Base-by-base conservation (phyloP, 2,888 invertebrate genomes). In the Clanis bilineata region DNA sequence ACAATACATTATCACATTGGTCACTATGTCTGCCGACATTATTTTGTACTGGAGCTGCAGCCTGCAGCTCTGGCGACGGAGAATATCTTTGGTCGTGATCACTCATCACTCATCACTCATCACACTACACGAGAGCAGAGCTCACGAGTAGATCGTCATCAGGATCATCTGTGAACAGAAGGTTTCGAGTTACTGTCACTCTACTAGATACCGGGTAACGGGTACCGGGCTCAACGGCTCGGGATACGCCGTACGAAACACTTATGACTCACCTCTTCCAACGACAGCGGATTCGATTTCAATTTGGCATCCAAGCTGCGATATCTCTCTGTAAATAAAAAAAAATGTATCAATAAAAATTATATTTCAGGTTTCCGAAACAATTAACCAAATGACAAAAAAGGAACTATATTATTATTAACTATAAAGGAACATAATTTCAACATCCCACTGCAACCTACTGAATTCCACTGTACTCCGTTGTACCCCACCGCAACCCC, bases 251-350 rank as follows among this genome's bases (percentile, higher is more conserved):
- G n/a, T n/a, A n/a, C n/a, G n/a, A n/a, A n/a, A n/a, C n/a, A n/a
- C n/a, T n/a, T n/a, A n/a, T n/a, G n/a, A 28, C 86, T 80, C 79
- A 95, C 95, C 93, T 95, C 95, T 90, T 95, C 95, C 67, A 95
- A 80, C 9, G 95, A 94, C 62, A 95, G 86, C 43, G 95, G 95
- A 82, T 95, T 95, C 64, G 94, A 93, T 82, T 95, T 95, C 88
- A 95, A 93, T 88, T 95, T 95, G 41, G 94, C 93, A 76, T 95
- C 95, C 67, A 96, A 90, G 73, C 93, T 94, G 73, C 95, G 95
- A 82, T 94, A 95, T 62, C 95, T 83, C 76, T 95, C 95, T 95
- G 91, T 84, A 93, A 80, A 65, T n/a, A n/a, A n/a, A n/a, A n/a
- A n/a, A n/a, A n/a, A n/a, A n/a, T n/a, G n/a, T n/a, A n/a, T n/a